Percentiles rank a stretch among this genome's conserved stretches.
phyloP scores from a whole-genome alignment of 2,113 vertebrate species.

The Cochlearius cochlearius region DNA sequence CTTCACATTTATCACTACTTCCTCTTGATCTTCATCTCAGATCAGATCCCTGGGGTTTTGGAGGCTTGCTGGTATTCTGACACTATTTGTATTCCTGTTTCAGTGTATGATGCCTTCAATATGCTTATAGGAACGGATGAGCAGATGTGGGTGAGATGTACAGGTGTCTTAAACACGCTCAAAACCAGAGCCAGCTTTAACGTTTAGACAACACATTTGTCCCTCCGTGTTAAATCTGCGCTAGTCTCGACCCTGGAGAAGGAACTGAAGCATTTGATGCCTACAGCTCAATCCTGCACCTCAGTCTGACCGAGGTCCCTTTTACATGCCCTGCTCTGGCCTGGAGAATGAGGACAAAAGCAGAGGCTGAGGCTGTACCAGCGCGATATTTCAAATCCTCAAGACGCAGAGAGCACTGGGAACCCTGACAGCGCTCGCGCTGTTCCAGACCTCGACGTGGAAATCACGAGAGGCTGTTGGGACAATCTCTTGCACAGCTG shows the following conservation, averaged over 20 bases:
- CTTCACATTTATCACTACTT: slow-evolving; percentile 13
- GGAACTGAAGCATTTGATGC: background rate
- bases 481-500: background rate
- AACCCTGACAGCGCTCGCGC: accelerated
- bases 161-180: background rate
- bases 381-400: background rate
- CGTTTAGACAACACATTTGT: background rate
- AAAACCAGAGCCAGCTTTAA: background rate
- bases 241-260: background rate
- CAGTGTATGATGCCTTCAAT: background rate
- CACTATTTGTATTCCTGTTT: background rate
- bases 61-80: background rate
- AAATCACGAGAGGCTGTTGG: background rate
- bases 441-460: background rate
- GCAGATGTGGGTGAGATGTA: background rate
- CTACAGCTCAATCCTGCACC: background rate
- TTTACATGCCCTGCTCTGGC: background rate
- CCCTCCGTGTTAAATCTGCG: background rate
- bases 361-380: background rate
- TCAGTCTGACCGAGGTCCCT: accelerated
- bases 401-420: background rate
- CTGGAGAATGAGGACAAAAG: background rate
- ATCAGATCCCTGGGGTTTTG: background rate
- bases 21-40: background rate
- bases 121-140: background rate